Evolutionary conservation across 2,113 vertebrate genomes (phyloP).

Genomic region (Stomatorhinus ivindoensis): DNA sequence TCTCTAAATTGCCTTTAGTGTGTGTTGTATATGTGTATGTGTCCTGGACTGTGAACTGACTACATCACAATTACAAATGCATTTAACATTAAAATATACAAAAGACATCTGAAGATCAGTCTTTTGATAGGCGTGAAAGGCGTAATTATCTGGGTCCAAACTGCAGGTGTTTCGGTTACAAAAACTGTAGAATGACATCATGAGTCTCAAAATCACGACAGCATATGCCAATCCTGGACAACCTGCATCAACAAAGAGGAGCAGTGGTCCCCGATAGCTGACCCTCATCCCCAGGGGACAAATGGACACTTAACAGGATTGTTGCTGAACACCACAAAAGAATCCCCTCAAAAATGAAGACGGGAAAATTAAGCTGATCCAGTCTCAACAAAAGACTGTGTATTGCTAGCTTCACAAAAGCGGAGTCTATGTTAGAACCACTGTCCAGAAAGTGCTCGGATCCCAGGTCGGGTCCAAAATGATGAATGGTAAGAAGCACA

Average conservation of each 20-base stretch:
- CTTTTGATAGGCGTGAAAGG: neutral
- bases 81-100: neutral
- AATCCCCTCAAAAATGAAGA: neutral
- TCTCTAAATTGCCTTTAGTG: neutral
- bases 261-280: neutral
- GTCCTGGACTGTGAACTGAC: neutral
- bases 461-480: neutral
- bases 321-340: neutral
- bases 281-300: neutral
- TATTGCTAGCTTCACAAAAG: neutral
- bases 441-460: neutral
- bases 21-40: neutral
- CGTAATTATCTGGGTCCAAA: neutral
- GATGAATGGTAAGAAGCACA: neutral
- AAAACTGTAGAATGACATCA: neutral
- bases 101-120: neutral
- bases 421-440: neutral
- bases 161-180: neutral
- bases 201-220: neutral
- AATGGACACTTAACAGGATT: neutral
- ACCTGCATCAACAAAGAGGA: neutral
- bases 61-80: neutral
- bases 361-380: neutral
- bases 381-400: neutral
- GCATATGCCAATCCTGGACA: neutral